phyloP scores from a whole-genome alignment of 2,888 invertebrate species.

The Sphaerophoria taeniata region DNA sequence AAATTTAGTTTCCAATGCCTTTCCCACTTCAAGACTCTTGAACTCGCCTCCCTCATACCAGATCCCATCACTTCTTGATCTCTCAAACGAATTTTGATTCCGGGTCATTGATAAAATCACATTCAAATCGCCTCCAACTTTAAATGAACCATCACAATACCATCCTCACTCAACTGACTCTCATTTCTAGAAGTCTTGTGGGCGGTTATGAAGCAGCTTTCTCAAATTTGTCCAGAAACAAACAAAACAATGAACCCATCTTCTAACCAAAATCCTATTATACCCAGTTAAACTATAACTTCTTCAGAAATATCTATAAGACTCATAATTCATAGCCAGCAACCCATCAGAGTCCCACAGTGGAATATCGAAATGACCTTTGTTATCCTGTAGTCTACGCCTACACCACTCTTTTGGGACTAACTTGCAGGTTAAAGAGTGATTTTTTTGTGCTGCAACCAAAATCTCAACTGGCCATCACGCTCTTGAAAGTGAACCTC shows the following conservation, averaged over 20 bases:
- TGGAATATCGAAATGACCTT: conserved; percentile 62
- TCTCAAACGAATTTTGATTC: conserved; percentile 30
- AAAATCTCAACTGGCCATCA: conserved; percentile 70
- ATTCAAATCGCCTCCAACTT: conserved; percentile 66
- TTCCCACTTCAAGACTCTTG: conserved; percentile 27
- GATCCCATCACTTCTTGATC: conserved; percentile 19
- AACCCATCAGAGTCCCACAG: conserved; percentile 30
- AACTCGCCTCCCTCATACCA: background rate
- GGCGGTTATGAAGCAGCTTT: conserved; percentile 71
- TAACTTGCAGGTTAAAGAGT: conserved; percentile 7
- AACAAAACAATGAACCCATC: conserved; percentile 64
- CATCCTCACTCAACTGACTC: background rate
- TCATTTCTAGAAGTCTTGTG: conserved; percentile 59
- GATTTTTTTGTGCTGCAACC: conserved; percentile 46
- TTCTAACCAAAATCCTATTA: conserved; percentile 48
- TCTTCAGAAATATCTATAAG: conserved; percentile 52
- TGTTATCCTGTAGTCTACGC: conserved; percentile 68
- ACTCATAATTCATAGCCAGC: conserved; percentile 62
- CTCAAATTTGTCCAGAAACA: conserved; percentile 62
- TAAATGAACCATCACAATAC: conserved; percentile 16
- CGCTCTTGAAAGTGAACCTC: conserved; percentile 33
- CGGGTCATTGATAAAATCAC: conserved; percentile 48
- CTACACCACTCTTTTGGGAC: conserved; percentile 46
- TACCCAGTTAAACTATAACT: conserved; percentile 35
- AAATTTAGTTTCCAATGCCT: conserved; percentile 3